Conservation (phyloP, 2,797 vertebrate species). For the Astyanax mexicanus region DNA sequence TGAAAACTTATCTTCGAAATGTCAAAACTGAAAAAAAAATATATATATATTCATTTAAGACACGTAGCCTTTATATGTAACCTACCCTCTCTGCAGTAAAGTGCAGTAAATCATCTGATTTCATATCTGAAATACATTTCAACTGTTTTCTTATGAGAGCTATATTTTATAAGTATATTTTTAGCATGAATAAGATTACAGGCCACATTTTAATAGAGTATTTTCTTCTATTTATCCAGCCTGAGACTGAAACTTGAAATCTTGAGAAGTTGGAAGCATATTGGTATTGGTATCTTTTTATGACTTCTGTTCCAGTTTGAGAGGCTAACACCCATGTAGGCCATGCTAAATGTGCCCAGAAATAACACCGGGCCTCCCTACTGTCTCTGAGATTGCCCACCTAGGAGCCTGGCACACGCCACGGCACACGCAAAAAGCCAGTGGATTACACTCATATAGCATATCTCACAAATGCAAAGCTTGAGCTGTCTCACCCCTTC, state of each 20-base stretch:
- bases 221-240: constrained; percentile 18
- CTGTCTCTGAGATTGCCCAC: constrained; percentile 85
- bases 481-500: constrained; percentile 75
- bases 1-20: too few species aligned
- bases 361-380: constrained; percentile 83
- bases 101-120: too few species aligned
- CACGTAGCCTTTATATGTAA: too few species aligned
- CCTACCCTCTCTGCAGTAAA: too few species aligned
- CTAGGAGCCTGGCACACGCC: constrained; percentile 83
- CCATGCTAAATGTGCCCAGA: constrained; percentile 86
- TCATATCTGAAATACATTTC: too few species aligned
- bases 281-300: constrained; percentile 67
- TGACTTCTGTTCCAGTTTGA: constrained; percentile 83
- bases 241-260: constrained; percentile 25
- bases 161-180: too few species aligned
- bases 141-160: too few species aligned
- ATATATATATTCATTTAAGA: too few species aligned
- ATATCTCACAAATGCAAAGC: constrained; percentile 82
- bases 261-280: constrained; percentile 55
- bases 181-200: too few species aligned
- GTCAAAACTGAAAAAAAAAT: too few species aligned
- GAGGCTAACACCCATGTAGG: constrained; percentile 82
- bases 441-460: constrained; percentile 83
- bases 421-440: constrained; percentile 77
- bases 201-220: too few species aligned